phyloP scores from a whole-genome alignment of 2,888 invertebrate species.

The Leptopilina myrica region DNA sequence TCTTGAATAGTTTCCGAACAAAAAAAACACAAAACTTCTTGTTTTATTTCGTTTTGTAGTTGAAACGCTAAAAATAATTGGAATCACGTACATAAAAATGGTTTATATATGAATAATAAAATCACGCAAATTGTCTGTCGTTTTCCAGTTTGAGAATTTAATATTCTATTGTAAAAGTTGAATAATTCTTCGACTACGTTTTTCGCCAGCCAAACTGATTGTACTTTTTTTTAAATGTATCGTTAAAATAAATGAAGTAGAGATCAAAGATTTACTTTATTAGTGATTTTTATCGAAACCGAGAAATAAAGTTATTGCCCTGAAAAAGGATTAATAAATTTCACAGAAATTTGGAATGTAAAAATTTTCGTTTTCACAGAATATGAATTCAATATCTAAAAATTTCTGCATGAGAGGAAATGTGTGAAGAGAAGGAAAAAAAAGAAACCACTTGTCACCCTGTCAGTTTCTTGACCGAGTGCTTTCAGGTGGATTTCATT shows the following conservation, averaged over 20 bases:
- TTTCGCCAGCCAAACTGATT: too few species aligned
- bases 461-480: slow-evolving; percentile 8
- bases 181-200: background rate
- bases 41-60: background rate
- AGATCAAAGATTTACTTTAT: too few species aligned
- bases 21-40: too few species aligned
- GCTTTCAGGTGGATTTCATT: slow-evolving; percentile 1
- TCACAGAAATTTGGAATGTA: too few species aligned
- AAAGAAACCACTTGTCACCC: slow-evolving; percentile 4
- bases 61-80: background rate
- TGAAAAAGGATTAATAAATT: too few species aligned
- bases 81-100: background rate
- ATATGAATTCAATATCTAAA: background rate
- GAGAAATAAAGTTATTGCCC: too few species aligned
- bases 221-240: too few species aligned
- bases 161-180: background rate
- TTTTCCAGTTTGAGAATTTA: slow-evolving; percentile 3
- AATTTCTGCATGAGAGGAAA: background rate
- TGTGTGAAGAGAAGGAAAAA: background rate
- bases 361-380: too few species aligned
- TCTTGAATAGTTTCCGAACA: too few species aligned
- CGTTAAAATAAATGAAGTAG: too few species aligned
- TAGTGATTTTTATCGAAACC: too few species aligned
- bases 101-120: background rate
- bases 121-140: slow-evolving; percentile 3